Percentiles rank a stretch among this genome's conserved stretches.
These are phyloP conservation scores for Onychomys arenicola DNA, from an alignment of 2,797 vertebrate species.

Conservation along the genomic window DNA sequence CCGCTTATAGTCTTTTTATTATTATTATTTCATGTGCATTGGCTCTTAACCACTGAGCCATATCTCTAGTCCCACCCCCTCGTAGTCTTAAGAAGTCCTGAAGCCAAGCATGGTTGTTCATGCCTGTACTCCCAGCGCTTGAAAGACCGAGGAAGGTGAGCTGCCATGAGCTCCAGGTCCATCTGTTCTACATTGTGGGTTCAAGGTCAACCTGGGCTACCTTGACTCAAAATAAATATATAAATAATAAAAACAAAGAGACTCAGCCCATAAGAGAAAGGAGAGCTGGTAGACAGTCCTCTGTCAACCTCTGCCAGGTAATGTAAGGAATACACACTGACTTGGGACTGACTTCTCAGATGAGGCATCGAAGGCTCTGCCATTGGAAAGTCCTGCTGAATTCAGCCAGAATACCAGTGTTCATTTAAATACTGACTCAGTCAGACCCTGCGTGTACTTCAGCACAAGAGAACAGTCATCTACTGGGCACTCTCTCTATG, in stretches of 20 bases:
- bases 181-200: not conserved
- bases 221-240: not conserved
- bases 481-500: not conserved
- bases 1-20: not conserved
- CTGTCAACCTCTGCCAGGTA: not conserved
- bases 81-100: not conserved
- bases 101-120: not conserved
- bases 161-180: not conserved
- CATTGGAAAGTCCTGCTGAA: not conserved
- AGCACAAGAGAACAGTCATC: too few species aligned
- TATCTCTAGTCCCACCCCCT: not conserved
- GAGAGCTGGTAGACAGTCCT: rapidly evolving
- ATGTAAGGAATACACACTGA: rapidly evolving
- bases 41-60: not conserved
- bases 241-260: not conserved
- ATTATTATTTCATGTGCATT: not conserved
- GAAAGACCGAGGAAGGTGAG: not conserved
- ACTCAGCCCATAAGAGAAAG: not conserved
- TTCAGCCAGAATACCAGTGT: not conserved
- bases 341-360: not conserved
- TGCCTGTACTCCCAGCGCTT: not conserved
- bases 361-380: rapidly evolving
- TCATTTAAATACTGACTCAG: not conserved
- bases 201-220: not conserved
- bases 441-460: not conserved